Conservation (phyloP, 2,888 invertebrate species). For the Acanthoscelides obtectus region DNA sequence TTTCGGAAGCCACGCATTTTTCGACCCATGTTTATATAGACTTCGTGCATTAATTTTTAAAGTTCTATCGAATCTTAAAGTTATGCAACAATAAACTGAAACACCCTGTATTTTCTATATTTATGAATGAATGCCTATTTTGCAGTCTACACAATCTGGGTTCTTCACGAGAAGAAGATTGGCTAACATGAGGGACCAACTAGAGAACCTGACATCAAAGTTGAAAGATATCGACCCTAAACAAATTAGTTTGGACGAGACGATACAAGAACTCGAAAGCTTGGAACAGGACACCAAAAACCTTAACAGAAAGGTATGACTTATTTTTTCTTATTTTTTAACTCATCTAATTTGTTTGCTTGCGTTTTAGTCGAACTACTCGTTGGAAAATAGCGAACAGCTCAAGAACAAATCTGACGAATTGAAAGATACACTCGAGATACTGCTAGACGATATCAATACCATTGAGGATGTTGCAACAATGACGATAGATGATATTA, state of each 20-base stretch:
- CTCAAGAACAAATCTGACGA: constrained; percentile 54
- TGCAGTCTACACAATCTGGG: constrained; percentile 73
- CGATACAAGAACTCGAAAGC: constrained; percentile 56
- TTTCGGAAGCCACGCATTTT: too few relatives aligned
- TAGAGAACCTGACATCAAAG: constrained; percentile 62
- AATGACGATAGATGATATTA: constrained; percentile 67
- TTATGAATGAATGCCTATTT: constrained; percentile 28
- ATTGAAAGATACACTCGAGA: constrained; percentile 52
- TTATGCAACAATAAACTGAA: too few relatives aligned
- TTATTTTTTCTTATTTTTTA: not conserved
- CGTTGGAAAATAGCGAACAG: constrained; percentile 59
- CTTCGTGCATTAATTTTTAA: too few relatives aligned
- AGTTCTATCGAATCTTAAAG: too few relatives aligned
- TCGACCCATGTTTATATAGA: too few relatives aligned
- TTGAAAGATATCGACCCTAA: constrained; percentile 63
- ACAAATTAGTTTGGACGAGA: constrained; percentile 61
- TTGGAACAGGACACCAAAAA: constrained; percentile 62
- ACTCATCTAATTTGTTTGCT: constrained; percentile 1
- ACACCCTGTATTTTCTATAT: too few relatives aligned
- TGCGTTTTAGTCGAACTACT: constrained; percentile 45
- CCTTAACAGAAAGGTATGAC: constrained; percentile 50
- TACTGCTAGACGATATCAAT: constrained; percentile 51
- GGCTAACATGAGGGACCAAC: constrained; percentile 72
- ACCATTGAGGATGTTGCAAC: constrained; percentile 54
- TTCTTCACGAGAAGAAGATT: constrained; percentile 84